Conservation (phyloP, 2,113 vertebrate species). For the Oncorhynchus mykiss region DNA sequence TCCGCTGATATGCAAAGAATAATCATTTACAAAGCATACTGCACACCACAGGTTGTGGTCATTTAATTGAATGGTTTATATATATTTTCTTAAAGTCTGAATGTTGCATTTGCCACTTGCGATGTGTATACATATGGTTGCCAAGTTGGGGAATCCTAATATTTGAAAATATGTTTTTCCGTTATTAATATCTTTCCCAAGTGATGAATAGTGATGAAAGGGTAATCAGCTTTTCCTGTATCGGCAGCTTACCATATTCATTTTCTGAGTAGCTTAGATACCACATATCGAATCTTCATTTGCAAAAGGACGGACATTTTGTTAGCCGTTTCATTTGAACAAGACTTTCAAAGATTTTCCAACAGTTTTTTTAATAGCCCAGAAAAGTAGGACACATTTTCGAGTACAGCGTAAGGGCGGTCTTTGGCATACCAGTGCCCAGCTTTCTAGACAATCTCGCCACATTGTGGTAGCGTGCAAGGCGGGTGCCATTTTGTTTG, state of each 20-base stretch:
- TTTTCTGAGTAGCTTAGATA: background rate
- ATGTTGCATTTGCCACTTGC: background rate
- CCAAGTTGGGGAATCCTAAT: background rate
- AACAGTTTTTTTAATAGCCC: background rate
- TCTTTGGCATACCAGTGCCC: slow-evolving; percentile 54
- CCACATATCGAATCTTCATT: slow-evolving; percentile 15
- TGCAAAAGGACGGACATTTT: slow-evolving; percentile 1
- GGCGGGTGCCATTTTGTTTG: slow-evolving; percentile 97
- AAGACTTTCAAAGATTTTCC: slow-evolving; percentile 37
- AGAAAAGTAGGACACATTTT: too few relatives aligned
- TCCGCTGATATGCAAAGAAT: slow-evolving; percentile 2
- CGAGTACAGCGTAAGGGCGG: slow-evolving; percentile 13
- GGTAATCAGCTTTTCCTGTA: background rate
- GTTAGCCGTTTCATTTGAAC: slow-evolving; percentile 18
- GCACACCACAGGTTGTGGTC: background rate
- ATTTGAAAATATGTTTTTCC: background rate
- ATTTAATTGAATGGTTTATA: background rate
- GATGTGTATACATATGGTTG: background rate
- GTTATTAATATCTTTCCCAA: background rate
- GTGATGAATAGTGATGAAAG: background rate
- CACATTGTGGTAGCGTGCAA: slow-evolving; percentile 73
- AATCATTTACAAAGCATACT: background rate
- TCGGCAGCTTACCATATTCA: background rate
- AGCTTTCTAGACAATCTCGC: slow-evolving; percentile 67
- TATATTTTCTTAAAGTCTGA: background rate